Evolutionary conservation across 1,140 invertebrate species (phyloP).

Genomic region (Lysiphlebus fabarum): DNA sequence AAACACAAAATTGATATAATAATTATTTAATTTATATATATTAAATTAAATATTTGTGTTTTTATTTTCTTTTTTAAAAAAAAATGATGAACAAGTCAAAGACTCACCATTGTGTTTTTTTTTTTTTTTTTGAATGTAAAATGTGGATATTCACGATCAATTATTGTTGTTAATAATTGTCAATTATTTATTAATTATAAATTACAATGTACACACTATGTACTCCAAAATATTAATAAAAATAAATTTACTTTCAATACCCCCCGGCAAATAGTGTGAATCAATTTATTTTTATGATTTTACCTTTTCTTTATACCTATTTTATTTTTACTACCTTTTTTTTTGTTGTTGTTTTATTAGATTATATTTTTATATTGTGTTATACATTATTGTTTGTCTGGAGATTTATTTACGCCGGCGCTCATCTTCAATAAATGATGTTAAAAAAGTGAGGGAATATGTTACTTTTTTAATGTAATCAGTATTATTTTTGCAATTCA

Average conservation of each 20-base stretch:
- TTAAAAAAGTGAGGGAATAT: slow-evolving; percentile 4
- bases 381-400: slow-evolving; percentile 3
- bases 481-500: no score
- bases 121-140: background rate
- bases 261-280: slow-evolving; percentile 25
- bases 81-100: no score
- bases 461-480: background rate
- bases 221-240: slow-evolving; percentile 43
- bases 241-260: slow-evolving; percentile 45
- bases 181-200: slow-evolving; percentile 6
- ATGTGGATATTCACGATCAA: slow-evolving; percentile 1
- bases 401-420: background rate
- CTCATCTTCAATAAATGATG: slow-evolving; percentile 3
- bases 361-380: slow-evolving; percentile 11
- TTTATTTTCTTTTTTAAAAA: no score
- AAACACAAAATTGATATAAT: no score
- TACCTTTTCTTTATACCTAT: no score
- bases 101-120: no score
- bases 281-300: slow-evolving; percentile 14
- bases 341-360: slow-evolving; percentile 21
- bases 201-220: slow-evolving; percentile 22
- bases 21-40: no score
- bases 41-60: no score
- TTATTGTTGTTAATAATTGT: slow-evolving; percentile 15
- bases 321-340: background rate